Evolutionary conservation across 2,888 invertebrate genomes (phyloP), one percentile per base, ranked within the genome.

Genomic region (Cartodere bifasciata): DNA sequence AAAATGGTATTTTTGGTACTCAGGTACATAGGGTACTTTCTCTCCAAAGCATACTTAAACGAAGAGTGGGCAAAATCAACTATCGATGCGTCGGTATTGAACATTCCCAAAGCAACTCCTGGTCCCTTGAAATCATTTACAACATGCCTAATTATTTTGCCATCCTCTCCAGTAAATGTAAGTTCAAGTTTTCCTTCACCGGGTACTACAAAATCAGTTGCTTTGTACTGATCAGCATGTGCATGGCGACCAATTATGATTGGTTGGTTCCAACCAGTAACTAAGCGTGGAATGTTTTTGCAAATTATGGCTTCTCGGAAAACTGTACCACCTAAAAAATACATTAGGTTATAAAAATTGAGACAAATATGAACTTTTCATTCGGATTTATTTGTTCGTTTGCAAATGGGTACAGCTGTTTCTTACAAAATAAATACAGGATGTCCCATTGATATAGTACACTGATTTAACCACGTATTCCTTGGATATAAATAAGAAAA

Each of bases 241-340:
- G 97, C 97, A 56, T 98, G 97, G 67, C 97, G 84, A 3, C 97
- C 98, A 52, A 98, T 97, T 32, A 98, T 84, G 45, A 98, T 98
- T 4, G 97, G 94, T 50, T 94, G 82, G 27, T 76, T 78, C 98
- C 98, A 98, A 20, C 87, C 81, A 25, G 82, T 76, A 0, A 98
- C 97, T 35, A 98, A 70, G 40, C 94, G 77, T 5, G 97, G 97
- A 58, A 98, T 90, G 58, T 97, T 87, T 52, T 84, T 82, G 58
- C 86, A 86, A 48, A 85, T 82, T 42, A 87, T 87, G 1, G 87
- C 81, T 56, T 87, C 86, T 43, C 86, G 72, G 56, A 87, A 87
- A 48, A 52, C 68, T 1, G 82, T 83, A 11, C 82, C 86, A 1
- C 86, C 86, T n/a, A n/a, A n/a, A n/a, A n/a, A n/a, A n/a, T n/a